Base-by-base conservation (phyloP, 2,113 vertebrate species). In the Syngnathoides biaculeatus region DNA sequence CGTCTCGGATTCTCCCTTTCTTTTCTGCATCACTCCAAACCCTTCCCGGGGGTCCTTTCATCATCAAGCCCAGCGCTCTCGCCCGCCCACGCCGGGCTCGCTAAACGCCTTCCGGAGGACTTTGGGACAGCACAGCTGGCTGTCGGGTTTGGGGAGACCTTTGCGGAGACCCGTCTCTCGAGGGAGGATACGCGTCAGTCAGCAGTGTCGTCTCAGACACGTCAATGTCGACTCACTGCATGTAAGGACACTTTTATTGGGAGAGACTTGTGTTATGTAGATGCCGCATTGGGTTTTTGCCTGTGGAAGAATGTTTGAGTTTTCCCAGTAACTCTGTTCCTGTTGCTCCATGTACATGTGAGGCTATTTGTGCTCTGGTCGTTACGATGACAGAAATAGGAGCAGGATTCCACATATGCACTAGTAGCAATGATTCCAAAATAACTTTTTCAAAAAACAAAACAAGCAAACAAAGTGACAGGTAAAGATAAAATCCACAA, bases 71-170 rank as follows among this genome's bases (percentile, higher is more conserved):
- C 78, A 69, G 73, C 71, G 1, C 55, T 78, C 50, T 72, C 68
- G 79, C 72, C 69, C 65, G n/a, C n/a, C 77, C 68, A 66, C 83
- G 73, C 75, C 64, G 35, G 69, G 75, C 59, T 81, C 69, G 71
- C n/a, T 75, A 77, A 82, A 74, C 60, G 55, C 62, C 77, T 58
- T 69, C 69, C 48, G 7, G 39, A 65, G 76, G 85, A 89, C 83
- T 88, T 83, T 65, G 80, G 74, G 71, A 79, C 77, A 30, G 87
- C 75, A 27, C 64, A 63, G 78, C 71, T 74, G 62, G 53, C 64
- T 63, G 69, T 72, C 35, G 4, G 63, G 38, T 68, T 66, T 63
- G 64, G 69, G 72, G 82, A 87, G 81, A 87, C 79, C 73, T 68
- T 78, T 69, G 65, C 63, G 24, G 67, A 26, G 52, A 55, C 55